These are phyloP conservation scores for Phragmatobia fuliginosa DNA, from an alignment of 2,888 invertebrate species.

Conservation along the genomic window DNA sequence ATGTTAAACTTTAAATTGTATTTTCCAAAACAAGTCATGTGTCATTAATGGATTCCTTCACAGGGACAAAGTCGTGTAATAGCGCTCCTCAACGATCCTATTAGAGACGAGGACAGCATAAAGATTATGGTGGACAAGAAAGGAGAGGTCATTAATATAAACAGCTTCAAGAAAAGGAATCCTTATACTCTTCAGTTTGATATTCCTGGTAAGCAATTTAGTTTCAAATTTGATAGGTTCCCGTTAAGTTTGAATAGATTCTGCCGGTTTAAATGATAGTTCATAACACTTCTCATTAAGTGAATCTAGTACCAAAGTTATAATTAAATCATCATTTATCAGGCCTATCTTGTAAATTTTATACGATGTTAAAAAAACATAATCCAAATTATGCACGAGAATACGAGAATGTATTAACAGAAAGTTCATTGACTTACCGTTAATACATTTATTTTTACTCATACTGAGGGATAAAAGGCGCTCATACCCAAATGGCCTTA, in stretches of 20 bases:
- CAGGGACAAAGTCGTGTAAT: slow-evolving; percentile 94
- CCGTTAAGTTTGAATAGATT: not conserved
- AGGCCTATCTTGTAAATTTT: not conserved
- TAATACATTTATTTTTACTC: no score
- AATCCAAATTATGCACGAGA: not conserved
- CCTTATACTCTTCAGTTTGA: slow-evolving; percentile 94
- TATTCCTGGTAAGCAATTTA: slow-evolving; percentile 88
- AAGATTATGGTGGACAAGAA: slow-evolving; percentile 93
- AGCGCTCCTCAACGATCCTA: slow-evolving; percentile 92
- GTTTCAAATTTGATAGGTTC: not conserved
- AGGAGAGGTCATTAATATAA: slow-evolving; percentile 91
- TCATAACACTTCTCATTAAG: no score
- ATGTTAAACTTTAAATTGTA: slow-evolving; percentile 9
- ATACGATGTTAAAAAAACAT: not conserved
- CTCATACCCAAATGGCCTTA: no score
- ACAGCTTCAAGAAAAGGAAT: slow-evolving; percentile 92
- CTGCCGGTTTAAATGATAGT: no score
- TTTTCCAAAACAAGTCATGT: slow-evolving; percentile 44
- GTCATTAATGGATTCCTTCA: slow-evolving; percentile 50
- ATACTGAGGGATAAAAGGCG: no score
- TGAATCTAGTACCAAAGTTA: no score
- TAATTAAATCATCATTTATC: no score
- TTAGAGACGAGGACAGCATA: slow-evolving; percentile 91
- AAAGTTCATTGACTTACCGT: no score
- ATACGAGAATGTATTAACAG: not conserved